A percentile compares a stretch with the other conserved stretches of the same genome.
phyloP scores from a whole-genome alignment of 2,888 invertebrate genomes.

The Clivina fossor region DNA sequence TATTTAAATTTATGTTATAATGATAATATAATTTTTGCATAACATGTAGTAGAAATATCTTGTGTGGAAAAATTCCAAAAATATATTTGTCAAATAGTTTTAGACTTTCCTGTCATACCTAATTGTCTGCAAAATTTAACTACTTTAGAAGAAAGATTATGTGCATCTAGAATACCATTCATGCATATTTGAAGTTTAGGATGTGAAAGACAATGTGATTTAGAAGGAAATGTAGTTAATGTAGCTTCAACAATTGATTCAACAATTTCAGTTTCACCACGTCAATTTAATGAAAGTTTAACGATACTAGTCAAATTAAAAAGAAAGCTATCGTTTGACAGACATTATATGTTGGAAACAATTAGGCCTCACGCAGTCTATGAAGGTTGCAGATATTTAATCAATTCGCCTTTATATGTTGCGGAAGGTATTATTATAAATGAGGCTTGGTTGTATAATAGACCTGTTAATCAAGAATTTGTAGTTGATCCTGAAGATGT shows the following conservation, averaged over 20 bases:
- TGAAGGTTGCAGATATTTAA: constrained; percentile 36
- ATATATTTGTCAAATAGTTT: constrained; percentile 32
- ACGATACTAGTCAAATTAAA: constrained; percentile 37
- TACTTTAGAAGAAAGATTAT: constrained; percentile 38
- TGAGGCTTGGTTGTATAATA: neutral
- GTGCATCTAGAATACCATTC: constrained; percentile 36
- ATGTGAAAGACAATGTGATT: constrained; percentile 39
- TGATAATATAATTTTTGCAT: neutral
- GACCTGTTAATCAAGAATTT: neutral
- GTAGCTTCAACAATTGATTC: constrained; percentile 38
- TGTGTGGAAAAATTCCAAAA: constrained; percentile 27
- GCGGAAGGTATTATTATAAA: neutral
- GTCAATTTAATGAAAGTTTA: constrained; percentile 32
- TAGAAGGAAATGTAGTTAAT: constrained; percentile 37
- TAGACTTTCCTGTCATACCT: constrained; percentile 35
- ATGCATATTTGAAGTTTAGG: constrained; percentile 37
- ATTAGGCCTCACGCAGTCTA: constrained; percentile 36
- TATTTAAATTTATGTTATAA: neutral
- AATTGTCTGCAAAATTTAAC: constrained; percentile 35
- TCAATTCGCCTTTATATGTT: constrained; percentile 7
- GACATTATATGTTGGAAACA: constrained; percentile 35
- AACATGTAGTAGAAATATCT: neutral
- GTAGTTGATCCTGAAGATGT: neutral
- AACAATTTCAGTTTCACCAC: constrained; percentile 34
- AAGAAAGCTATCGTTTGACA: constrained; percentile 7